These are phyloP conservation scores for Oreortyx pictus DNA, from an alignment of 2,797 vertebrate species.

Conservation along the genomic window DNA sequence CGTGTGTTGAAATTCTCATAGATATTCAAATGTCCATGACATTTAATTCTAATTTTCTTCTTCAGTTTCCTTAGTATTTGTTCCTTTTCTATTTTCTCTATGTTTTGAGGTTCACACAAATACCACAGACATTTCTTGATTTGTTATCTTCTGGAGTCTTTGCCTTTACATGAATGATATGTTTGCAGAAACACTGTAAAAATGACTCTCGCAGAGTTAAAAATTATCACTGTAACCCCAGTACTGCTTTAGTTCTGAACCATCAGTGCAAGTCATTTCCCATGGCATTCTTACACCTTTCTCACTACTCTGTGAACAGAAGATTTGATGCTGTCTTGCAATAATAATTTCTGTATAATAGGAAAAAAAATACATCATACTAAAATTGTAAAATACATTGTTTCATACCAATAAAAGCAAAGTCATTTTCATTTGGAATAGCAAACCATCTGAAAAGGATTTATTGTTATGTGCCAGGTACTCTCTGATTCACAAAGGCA, in stretches of 20 bases:
- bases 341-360: background rate
- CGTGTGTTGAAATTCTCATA: background rate
- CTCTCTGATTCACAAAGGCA: background rate
- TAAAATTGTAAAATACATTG: background rate
- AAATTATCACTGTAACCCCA: background rate
- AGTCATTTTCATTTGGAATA: background rate
- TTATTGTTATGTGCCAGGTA: background rate
- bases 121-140: background rate
- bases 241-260: background rate
- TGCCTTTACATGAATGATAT: background rate
- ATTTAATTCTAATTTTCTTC: background rate
- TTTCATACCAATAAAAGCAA: background rate
- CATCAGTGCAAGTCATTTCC: background rate
- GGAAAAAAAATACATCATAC: background rate
- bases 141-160: background rate
- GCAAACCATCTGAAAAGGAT: background rate
- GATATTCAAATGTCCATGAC: background rate
- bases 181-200: background rate
- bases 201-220: background rate
- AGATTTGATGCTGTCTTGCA: background rate
- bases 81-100: background rate
- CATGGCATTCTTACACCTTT: background rate
- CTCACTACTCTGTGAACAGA: background rate
- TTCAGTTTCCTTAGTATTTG: background rate
- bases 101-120: background rate